These are phyloP conservation scores for Drosophila orosa DNA, from an alignment of 1,140 invertebrate species.

Conservation along the genomic window DNA sequence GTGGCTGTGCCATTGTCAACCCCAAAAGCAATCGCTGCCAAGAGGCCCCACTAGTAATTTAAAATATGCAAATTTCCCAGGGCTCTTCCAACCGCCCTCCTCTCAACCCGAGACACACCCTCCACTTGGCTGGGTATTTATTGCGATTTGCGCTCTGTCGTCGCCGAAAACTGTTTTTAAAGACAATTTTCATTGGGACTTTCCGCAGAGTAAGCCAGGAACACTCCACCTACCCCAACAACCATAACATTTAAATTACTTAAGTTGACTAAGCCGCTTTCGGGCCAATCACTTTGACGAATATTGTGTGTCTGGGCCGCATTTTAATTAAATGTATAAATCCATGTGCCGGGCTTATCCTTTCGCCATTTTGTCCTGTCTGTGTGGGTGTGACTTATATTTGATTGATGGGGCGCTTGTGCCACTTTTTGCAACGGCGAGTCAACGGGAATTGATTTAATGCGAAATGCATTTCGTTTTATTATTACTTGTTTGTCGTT, in stretches of 20 bases:
- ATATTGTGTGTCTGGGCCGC: constrained; percentile 42
- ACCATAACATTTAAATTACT: constrained; percentile 72
- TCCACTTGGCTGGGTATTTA: constrained; percentile 53
- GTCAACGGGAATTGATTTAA: constrained; percentile 75
- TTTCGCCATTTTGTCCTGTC: constrained; percentile 18
- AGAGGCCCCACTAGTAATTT: constrained; percentile 75
- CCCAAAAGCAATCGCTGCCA: constrained; percentile 45
- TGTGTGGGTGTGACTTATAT: constrained; percentile 27
- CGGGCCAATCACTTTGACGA: constrained; percentile 59
- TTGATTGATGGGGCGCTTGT: constrained; percentile 49
- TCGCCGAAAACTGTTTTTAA: constrained; percentile 58
- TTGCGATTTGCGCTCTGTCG: constrained; percentile 64
- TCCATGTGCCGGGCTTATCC: constrained; percentile 45
- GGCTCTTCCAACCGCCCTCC: constrained; percentile 4
- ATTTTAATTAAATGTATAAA: constrained; percentile 68
- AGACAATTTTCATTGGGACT: constrained; percentile 53
- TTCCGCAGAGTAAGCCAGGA: neutral
- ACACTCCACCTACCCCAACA: constrained; percentile 4
- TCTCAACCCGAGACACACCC: constrained; percentile 16
- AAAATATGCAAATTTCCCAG: constrained; percentile 76
- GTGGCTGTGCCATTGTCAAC: constrained; percentile 67
- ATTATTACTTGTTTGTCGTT: constrained; percentile 41
- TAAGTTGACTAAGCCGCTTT: constrained; percentile 67
- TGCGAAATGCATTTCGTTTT: constrained; percentile 58
- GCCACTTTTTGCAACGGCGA: constrained; percentile 40